phyloP scores from a whole-genome alignment of 2,888 invertebrate genomes.

The Malthinus seriepunctatus region DNA sequence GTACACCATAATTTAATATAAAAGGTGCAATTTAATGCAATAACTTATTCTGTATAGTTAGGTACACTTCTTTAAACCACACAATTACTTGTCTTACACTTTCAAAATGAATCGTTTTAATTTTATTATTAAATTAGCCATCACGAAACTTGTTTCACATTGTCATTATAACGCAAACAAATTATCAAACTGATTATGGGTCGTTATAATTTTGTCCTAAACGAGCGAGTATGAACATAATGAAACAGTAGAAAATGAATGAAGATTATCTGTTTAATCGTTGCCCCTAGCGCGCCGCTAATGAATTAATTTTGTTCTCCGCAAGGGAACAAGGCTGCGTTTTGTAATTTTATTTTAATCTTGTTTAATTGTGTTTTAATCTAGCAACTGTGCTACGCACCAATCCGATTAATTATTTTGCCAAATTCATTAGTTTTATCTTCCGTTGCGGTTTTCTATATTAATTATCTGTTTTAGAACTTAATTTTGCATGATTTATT shows the following conservation, averaged over 20 bases:
- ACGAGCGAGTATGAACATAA: conserved; percentile 13
- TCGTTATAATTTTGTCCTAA: conserved; percentile 14
- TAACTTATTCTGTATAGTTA: conserved; percentile 24
- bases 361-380: conserved; percentile 44
- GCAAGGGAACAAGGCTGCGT: conserved; percentile 42
- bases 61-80: background rate
- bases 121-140: conserved; percentile 9
- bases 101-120: conserved; percentile 6
- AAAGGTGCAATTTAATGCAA: conserved; percentile 35
- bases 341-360: conserved; percentile 46
- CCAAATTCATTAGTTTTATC: conserved; percentile 19
- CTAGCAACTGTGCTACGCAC: conserved; percentile 30
- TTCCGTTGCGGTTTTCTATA: conserved; percentile 21
- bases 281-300: conserved; percentile 38
- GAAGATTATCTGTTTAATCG: conserved; percentile 25
- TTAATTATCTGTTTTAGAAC: conserved; percentile 18
- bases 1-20: conserved; percentile 33
- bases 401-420: conserved; percentile 30
- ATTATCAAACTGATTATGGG: conserved; percentile 18
- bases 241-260: conserved; percentile 21
- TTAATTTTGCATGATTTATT: conserved; percentile 6
- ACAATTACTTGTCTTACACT: conserved; percentile 11
- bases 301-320: conserved; percentile 46
- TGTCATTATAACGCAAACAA: conserved; percentile 16
- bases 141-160: conserved; percentile 1